Conservation (phyloP, 2,888 invertebrate species). For the Athalia cordata region DNA sequence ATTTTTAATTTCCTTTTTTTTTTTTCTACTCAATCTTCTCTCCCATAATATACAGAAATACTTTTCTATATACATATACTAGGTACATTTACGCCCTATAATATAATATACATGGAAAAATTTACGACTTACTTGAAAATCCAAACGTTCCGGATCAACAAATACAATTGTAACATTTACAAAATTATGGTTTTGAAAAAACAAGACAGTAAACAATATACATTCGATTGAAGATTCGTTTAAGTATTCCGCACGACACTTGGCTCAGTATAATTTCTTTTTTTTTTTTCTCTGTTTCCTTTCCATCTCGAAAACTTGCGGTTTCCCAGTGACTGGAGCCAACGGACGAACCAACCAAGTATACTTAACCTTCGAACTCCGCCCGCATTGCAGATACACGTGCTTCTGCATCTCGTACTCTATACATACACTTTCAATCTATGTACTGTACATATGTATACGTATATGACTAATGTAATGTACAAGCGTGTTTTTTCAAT, state of each 20-base stretch:
- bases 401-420: constrained; percentile 50
- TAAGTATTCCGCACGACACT: background rate
- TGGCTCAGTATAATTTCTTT: background rate
- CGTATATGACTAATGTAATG: background rate
- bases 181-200: no score
- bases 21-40: background rate
- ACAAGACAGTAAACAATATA: no score
- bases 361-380: constrained; percentile 52
- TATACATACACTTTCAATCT: background rate
- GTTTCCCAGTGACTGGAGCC: constrained; percentile 15
- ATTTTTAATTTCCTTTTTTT: constrained; percentile 9
- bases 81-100: no score
- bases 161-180: no score
- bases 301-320: background rate
- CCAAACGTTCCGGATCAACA: no score
- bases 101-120: no score
- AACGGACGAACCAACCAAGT: constrained; percentile 44
- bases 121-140: no score
- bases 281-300: constrained; percentile 6
- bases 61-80: no score
- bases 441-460: background rate
- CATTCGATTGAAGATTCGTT: no score
- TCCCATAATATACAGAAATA: no score
- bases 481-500: constrained; percentile 4
- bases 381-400: constrained; percentile 66